Evolutionary conservation across 1,140 invertebrate species (phyloP).

Genomic region (Halictus rubicundus): DNA sequence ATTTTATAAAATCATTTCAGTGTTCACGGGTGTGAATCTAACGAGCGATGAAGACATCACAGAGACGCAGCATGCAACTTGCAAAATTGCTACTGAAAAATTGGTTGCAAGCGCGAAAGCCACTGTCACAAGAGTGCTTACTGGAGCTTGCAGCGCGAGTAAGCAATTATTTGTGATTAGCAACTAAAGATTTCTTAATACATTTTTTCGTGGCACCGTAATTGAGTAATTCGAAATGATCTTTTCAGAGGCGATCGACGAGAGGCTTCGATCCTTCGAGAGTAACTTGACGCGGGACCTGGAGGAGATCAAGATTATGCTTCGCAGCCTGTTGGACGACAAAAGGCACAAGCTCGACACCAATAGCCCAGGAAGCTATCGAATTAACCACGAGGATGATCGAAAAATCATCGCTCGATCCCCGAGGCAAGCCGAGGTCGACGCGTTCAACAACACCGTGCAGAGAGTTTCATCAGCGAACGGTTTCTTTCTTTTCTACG

Average conservation of each 20-base stretch:
- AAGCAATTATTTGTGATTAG: constrained; percentile 35
- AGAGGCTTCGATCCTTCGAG: constrained; percentile 61
- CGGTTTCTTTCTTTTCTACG: constrained; percentile 46
- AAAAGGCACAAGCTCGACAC: not conserved
- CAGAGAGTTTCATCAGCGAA: constrained; percentile 41
- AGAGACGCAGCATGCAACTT: constrained; percentile 76
- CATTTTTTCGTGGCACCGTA: too few relatives aligned
- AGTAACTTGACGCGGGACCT: constrained; percentile 50
- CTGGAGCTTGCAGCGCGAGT: constrained; percentile 78
- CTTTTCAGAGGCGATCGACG: constrained; percentile 63
- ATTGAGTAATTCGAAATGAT: not conserved
- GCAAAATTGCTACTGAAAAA: constrained; percentile 77
- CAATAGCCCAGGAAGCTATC: constrained; percentile 13
- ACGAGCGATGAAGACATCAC: constrained; percentile 63
- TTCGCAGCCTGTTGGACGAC: constrained; percentile 26
- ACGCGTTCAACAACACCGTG: constrained; percentile 60
- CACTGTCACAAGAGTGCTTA: constrained; percentile 77
- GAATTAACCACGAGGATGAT: not conserved
- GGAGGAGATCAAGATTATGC: constrained; percentile 44
- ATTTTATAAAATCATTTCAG: constrained; percentile 21
- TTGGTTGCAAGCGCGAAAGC: constrained; percentile 78
- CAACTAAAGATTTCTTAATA: not conserved
- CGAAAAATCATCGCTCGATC: not conserved
- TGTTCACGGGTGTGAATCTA: constrained; percentile 34
- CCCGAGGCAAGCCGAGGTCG: constrained; percentile 57